Conservation (phyloP, 2,113 vertebrate species). For the Phyllostomus hastatus region DNA sequence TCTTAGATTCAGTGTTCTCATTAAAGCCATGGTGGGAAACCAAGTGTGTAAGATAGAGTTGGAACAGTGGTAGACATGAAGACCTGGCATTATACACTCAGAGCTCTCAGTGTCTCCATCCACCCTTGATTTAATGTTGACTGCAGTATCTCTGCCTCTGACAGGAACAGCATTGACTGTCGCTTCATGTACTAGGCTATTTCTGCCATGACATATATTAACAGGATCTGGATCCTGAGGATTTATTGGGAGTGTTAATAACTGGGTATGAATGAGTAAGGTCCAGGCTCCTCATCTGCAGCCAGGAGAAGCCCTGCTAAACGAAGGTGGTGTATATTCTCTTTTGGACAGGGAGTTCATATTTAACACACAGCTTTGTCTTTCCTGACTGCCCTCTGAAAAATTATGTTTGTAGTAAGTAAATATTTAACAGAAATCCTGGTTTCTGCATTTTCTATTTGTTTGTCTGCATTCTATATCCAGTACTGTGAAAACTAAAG, state of each 20-base stretch:
- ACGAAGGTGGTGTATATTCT: background rate
- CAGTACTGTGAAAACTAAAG: background rate
- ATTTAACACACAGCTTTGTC: slow-evolving; percentile 59
- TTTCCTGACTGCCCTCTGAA: slow-evolving; percentile 43
- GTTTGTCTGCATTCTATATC: background rate
- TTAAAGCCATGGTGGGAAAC: background rate
- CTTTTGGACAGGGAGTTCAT: slow-evolving; percentile 18
- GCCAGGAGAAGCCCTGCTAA: background rate
- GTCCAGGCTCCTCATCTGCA: background rate
- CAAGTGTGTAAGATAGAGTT: background rate
- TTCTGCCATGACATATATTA: slow-evolving; percentile 44
- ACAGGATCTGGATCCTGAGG: background rate
- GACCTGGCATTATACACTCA: background rate
- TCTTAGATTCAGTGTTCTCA: background rate
- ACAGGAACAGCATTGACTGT: slow-evolving; percentile 24
- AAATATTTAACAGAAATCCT: slow-evolving; percentile 62
- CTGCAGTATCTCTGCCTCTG: slow-evolving; percentile 15
- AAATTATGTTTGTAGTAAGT: slow-evolving; percentile 62
- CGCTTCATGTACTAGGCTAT: background rate
- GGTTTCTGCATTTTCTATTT: slow-evolving; percentile 17
- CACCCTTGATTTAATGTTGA: slow-evolving; percentile 49
- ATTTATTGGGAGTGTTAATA: slow-evolving; percentile 55
- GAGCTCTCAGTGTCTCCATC: background rate
- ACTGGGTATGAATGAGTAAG: slow-evolving; percentile 1
- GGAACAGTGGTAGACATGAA: background rate